Percentiles rank a stretch among this genome's conserved stretches.
These are phyloP conservation scores for Nematolebias whitei DNA, from an alignment of 2,113 vertebrate species.

Conservation along the genomic window DNA sequence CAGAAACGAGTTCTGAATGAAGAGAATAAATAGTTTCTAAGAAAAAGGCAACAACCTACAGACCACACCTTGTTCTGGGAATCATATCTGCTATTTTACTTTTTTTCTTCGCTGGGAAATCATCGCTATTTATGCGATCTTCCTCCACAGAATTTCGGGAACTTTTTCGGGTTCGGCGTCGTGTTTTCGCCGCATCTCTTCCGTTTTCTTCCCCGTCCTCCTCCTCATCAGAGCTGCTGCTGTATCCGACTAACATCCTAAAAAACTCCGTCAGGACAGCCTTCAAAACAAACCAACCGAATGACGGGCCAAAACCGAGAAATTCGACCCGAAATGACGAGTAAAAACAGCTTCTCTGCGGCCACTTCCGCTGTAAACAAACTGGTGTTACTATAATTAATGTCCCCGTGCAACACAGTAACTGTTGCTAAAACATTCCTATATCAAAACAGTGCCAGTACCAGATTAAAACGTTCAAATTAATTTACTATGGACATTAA, in stretches of 20 bases:
- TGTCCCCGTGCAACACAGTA: conserved; percentile 43
- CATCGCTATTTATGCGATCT: neutral
- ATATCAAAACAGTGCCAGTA: too few species aligned
- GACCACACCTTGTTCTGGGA: conserved; percentile 51
- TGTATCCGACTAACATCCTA: conserved; percentile 79
- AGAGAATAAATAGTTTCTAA: too few species aligned
- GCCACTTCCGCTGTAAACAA: conserved; percentile 63
- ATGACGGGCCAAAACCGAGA: too few species aligned
- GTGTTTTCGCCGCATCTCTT: neutral
- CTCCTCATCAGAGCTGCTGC: conserved; percentile 79
- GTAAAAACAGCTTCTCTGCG: neutral
- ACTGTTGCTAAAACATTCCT: conserved; percentile 16
- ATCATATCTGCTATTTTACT: conserved; percentile 34
- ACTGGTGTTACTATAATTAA: conserved; percentile 4
- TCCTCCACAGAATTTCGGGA: conserved; percentile 19
- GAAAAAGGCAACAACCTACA: too few species aligned
- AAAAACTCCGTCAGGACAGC: neutral
- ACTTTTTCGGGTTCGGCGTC: neutral
- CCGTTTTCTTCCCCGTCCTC: neutral
- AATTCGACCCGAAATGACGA: neutral
- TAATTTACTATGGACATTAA: too few species aligned
- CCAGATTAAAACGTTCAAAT: too few species aligned
- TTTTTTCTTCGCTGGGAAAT: conserved; percentile 51
- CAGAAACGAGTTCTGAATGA: too few species aligned
- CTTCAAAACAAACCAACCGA: too few species aligned